Conservation (phyloP, 2,113 vertebrate genomes). For the Oreocharis arfaki region DNA sequence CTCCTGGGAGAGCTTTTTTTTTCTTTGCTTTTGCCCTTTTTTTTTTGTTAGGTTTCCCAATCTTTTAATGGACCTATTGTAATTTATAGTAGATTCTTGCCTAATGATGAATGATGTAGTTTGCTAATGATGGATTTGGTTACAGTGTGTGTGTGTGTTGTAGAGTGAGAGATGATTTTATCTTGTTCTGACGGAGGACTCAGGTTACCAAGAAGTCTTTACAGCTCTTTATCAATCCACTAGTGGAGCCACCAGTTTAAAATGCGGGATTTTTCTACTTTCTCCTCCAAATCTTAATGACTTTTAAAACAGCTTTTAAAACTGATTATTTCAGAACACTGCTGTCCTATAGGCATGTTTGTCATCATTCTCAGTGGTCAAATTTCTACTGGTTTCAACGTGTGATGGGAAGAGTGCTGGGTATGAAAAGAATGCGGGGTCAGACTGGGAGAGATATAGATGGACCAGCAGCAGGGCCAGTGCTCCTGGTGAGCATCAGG, state of each 20-base stretch:
- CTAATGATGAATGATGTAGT: constrained; percentile 53
- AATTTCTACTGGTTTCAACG: not conserved
- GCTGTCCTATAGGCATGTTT: not conserved
- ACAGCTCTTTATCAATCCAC: not conserved
- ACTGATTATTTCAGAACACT: not conserved
- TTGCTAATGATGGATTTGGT: constrained; percentile 62
- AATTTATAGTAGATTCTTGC: constrained; percentile 34
- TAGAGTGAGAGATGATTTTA: constrained; percentile 60
- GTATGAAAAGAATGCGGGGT: not conserved
- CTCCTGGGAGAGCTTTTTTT: not conserved
- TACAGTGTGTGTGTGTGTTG: constrained; percentile 48
- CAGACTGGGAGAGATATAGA: not conserved
- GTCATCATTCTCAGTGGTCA: not conserved
- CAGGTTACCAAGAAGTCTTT: constrained; percentile 9
- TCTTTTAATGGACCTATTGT: constrained; percentile 43
- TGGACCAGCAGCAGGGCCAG: not conserved
- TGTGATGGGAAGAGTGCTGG: not conserved
- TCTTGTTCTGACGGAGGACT: constrained; percentile 23
- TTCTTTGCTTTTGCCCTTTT: not conserved
- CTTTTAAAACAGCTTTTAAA: not conserved
- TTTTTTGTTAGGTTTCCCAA: not conserved
- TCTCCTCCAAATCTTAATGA: not conserved
- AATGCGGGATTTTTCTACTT: not conserved
- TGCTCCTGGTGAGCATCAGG: not conserved
- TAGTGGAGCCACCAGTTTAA: not conserved